Evolutionary conservation across 2,888 invertebrate species (phyloP).

Genomic region (Ganaspis brasiliensis): DNA sequence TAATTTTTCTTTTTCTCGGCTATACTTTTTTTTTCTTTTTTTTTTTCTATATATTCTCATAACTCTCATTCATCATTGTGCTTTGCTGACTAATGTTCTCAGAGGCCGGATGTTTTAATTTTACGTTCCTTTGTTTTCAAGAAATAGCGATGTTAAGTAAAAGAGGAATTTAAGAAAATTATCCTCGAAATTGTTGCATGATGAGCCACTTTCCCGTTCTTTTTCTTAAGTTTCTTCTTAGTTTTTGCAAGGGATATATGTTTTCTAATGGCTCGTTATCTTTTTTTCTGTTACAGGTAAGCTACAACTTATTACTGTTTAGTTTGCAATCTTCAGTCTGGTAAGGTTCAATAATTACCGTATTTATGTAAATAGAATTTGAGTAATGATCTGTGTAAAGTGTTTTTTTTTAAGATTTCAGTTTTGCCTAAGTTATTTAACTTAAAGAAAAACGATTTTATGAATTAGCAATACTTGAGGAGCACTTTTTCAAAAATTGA

Average conservation of each 20-base stretch:
- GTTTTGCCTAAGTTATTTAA: too few relatives aligned
- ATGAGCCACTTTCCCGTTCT: slow-evolving; percentile 3
- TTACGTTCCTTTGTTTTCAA: slow-evolving; percentile 42
- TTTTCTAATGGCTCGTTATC: neutral
- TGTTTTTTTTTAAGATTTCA: too few relatives aligned
- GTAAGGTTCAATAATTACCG: neutral
- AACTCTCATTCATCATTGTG: slow-evolving; percentile 34
- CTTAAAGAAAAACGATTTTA: too few relatives aligned
- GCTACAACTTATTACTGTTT: neutral
- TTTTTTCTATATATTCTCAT: neutral
- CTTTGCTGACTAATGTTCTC: slow-evolving; percentile 30
- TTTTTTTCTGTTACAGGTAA: slow-evolving; percentile 14
- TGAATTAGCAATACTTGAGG: too few relatives aligned
- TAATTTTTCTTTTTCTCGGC: slow-evolving; percentile 17
- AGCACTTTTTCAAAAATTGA: too few relatives aligned
- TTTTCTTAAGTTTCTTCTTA: neutral
- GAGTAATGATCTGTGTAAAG: too few relatives aligned
- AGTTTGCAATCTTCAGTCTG: neutral
- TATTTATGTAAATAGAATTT: too few relatives aligned
- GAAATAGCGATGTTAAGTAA: slow-evolving; percentile 30
- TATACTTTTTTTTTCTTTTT: neutral
- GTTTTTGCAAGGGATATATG: neutral
- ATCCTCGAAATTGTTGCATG: slow-evolving; percentile 14
- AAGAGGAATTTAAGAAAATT: slow-evolving; percentile 32
- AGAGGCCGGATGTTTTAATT: slow-evolving; percentile 41